These are phyloP conservation scores for Xenentodon cancila DNA, from an alignment of 2,797 vertebrate species.

Conservation along the genomic window DNA sequence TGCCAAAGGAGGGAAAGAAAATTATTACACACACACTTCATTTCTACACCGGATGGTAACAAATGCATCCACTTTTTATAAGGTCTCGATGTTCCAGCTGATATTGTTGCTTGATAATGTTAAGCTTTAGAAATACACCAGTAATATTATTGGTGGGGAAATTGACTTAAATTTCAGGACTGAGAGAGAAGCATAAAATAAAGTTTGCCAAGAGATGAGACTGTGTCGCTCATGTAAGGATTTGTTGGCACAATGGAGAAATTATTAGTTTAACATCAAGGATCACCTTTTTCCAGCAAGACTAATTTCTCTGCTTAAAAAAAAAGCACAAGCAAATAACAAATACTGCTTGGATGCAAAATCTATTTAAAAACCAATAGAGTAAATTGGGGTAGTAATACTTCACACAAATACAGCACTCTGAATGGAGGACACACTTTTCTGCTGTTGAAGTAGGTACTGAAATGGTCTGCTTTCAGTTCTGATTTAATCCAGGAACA, in stretches of 20 bases:
- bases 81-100: conserved; percentile 1
- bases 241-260: conserved; percentile 27
- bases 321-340: background rate
- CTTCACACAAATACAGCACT: background rate
- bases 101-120: conserved; percentile 7
- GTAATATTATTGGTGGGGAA: conserved; percentile 6
- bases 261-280: conserved; percentile 16
- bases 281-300: conserved; percentile 19
- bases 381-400: conserved; percentile 25
- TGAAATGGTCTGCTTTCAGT: no score
- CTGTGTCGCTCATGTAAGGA: conserved; percentile 3
- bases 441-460: no score
- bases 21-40: conserved; percentile 38
- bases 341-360: conserved; percentile 16
- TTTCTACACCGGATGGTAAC: conserved; percentile 33
- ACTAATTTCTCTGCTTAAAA: conserved; percentile 1
- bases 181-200: conserved; percentile 10
- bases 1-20: conserved; percentile 32
- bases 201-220: conserved; percentile 20
- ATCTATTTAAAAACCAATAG: conserved; percentile 28
- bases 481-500: no score
- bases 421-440: background rate
- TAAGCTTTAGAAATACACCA: background rate
- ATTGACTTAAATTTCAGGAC: conserved; percentile 11
- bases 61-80: conserved; percentile 11